Evolutionary conservation across 2,113 vertebrate species (phyloP), one percentile per base, ranked within the genome.

Genomic region (Leptodactylus fuscus): DNA sequence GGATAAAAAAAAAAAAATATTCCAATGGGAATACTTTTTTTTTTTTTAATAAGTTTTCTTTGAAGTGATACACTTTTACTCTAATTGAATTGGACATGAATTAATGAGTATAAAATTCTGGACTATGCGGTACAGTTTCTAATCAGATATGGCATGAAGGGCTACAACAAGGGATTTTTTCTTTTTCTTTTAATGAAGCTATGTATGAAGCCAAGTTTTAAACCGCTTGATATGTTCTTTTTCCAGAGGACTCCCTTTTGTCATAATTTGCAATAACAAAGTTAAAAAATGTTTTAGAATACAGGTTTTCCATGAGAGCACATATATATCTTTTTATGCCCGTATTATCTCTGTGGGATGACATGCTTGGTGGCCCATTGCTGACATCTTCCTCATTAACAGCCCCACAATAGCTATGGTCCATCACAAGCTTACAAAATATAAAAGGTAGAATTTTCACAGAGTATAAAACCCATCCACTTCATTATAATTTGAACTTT

Each of bases 401-500:
- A 80, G 76, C 62, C 83, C 73, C 62, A 85, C 83, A 85, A 85
- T 71, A 85, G 83, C 44, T 27, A 71, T 80, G 83, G 83, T 71
- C 76, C 83, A 85, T 85, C 75, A 85, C 49, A 85, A 70, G 83
- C 48, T 79, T 85, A 79, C 60, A 80, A 70, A 85, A 85, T 85
- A 85, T 85, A 71, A 85, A 85, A 85, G 83, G 75, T 44, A 85
- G 76, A 53, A 36, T 58, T 79, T 85, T 85, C 83, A 75, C 53
- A 80, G 76, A 85, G 60, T 85, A 80, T 69, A 80, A 78, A 85
- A 78, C 83, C 83, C 83, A 85, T 85, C 83, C 83, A 85, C 83
- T 85, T 85, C 83, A 85, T 85, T 85, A 85, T 85, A 85, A 85
- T 85, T 80, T 85, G 83, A 85, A 85, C 83, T 85, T 71, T 85